Base-by-base conservation (phyloP, 2,113 vertebrate species). In the Turnix velox region DNA sequence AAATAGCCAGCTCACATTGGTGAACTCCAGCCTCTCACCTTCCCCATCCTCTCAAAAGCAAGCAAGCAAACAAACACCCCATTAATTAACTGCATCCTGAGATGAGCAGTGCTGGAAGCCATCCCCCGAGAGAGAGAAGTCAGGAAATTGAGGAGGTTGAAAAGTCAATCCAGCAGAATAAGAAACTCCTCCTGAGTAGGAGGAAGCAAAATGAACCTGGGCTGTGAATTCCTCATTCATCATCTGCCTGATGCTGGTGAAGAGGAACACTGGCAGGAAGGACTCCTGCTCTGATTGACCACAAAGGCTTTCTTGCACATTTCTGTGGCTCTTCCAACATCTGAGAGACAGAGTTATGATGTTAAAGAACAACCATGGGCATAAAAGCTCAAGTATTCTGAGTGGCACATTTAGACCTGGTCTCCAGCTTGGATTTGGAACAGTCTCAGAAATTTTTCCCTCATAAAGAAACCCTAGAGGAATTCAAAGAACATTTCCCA, bases 1-100 rank as follows among this genome's bases (percentile, higher is more conserved):
- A 14, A 28, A 27, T 28, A 80, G 45, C 25, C 35, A 42, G 35
- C 25, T 10, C 37, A 0, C 18, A 37, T 15, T 33, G 77, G 20
- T 73, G 27, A 93, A 45, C 61, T 84, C 8, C 77, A 82, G 84
- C 88, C 74, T 84, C 69, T 88, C 77, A 45, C 91, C 91, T 87
- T 20, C 66, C n/a, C 25, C 37, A 40, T 65, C 52, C 77, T 82
- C 91, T 65, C 39, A 19, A 61, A 67, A 79, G 71, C 76, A 91
- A n/a, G n/a, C n/a, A n/a, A 62, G 30, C 52, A 54, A 94, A 35
- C 27, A 63, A 57, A 84, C 31, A 27, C 22, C 55, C 43, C 17
- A 6, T n/a, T 91, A 89, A 89, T 92, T 78, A 92, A 58, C 81
- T 79, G 77, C 61, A 68, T 23, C n/a, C 35, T 42, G n/a, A 1